Conservation (phyloP, 2,797 vertebrate genomes). For the Dendrocincla tyrannina region DNA sequence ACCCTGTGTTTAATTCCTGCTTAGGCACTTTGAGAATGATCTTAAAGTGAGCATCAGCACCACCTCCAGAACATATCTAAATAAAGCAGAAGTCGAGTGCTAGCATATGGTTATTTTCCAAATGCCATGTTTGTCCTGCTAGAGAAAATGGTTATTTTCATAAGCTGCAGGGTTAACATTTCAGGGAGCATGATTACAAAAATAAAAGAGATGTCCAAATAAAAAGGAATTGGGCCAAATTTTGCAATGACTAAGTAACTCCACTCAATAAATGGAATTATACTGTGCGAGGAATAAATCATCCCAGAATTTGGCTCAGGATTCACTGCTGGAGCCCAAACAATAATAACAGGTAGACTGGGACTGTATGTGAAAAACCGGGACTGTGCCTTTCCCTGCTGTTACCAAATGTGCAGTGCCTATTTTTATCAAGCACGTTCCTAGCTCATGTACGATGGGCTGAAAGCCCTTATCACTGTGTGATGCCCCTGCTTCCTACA, state of each 20-base stretch:
- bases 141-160: slow-evolving; percentile 8
- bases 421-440: not conserved
- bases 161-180: not conserved
- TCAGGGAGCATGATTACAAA: not conserved
- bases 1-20: not conserved
- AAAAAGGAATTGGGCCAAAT: not conserved
- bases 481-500: not conserved
- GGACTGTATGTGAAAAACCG: not conserved
- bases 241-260: slow-evolving; percentile 16
- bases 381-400: not conserved
- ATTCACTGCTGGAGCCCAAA: not conserved
- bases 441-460: not conserved
- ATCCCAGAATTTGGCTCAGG: not conserved
- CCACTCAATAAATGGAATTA: slow-evolving; percentile 9
- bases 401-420: not conserved
- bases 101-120: slow-evolving; percentile 12
- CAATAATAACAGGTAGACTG: slow-evolving; percentile 22
- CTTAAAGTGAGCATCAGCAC: not conserved
- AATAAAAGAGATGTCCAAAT: not conserved
- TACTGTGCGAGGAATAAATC: not conserved
- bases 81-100: not conserved
- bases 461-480: not conserved
- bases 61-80: slow-evolving; percentile 23
- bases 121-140: not conserved
- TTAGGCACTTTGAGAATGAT: not conserved